Percentiles rank a stretch among this genome's conserved stretches.
phyloP scores from a whole-genome alignment of 2,113 vertebrate genomes.

The Leptobrachium leishanense region DNA sequence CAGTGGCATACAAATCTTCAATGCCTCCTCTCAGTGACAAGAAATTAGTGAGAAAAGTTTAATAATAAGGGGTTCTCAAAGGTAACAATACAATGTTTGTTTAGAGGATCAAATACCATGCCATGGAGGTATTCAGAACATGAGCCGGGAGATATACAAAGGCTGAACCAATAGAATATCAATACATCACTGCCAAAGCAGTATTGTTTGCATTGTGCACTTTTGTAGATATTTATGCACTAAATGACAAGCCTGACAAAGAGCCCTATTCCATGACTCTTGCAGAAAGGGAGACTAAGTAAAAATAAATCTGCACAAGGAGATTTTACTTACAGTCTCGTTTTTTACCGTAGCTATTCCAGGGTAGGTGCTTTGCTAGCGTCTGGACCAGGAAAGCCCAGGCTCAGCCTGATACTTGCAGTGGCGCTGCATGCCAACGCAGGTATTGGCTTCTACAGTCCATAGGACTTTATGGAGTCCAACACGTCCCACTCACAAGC shows the following conservation, averaged over 20 bases:
- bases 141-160: slow-evolving; percentile 27
- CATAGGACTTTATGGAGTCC: too few species aligned
- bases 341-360: too few species aligned
- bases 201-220: neutral
- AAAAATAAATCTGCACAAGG: too few species aligned
- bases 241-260: neutral
- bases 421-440: too few species aligned
- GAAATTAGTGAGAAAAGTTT: slow-evolving; percentile 10
- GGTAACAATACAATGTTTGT: neutral
- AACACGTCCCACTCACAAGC: too few species aligned
- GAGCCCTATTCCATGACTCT: too few species aligned
- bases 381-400: too few species aligned
- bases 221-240: neutral
- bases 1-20: slow-evolving; percentile 10
- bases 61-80: neutral
- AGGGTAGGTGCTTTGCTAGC: too few species aligned
- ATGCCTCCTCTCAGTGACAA: neutral
- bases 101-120: slow-evolving; percentile 10
- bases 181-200: neutral
- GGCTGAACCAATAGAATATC: slow-evolving; percentile 15
- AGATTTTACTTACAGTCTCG: too few species aligned
- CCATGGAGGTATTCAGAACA: slow-evolving; percentile 13
- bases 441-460: too few species aligned
- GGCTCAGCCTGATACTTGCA: too few species aligned
- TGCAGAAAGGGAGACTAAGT: too few species aligned